Evolutionary conservation across 2,113 vertebrate genomes (phyloP).

Genomic region (Syrmaticus mikado): DNA sequence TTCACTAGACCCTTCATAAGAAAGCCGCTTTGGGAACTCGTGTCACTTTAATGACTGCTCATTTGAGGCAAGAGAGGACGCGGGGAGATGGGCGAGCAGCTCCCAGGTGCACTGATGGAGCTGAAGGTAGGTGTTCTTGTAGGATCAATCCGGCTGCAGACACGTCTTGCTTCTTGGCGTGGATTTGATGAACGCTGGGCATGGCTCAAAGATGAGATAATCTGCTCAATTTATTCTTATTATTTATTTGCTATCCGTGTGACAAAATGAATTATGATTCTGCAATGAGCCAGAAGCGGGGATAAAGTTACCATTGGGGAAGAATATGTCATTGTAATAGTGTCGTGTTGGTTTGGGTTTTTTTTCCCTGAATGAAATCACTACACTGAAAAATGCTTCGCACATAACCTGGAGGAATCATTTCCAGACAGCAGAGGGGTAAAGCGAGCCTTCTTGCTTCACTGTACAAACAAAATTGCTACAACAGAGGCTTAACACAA

Average conservation of each 20-base stretch:
- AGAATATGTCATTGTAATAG: slow-evolving; percentile 67
- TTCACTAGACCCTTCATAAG: neutral
- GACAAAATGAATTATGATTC: slow-evolving; percentile 69
- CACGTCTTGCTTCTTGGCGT: slow-evolving; percentile 33
- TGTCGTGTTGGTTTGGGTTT: neutral
- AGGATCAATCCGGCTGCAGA: slow-evolving; percentile 43
- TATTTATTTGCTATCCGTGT: slow-evolving; percentile 70
- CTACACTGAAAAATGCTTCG: neutral
- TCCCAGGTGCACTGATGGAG: slow-evolving; percentile 11
- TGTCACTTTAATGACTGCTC: slow-evolving; percentile 23
- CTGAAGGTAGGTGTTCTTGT: slow-evolving; percentile 29
- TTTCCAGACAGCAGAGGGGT: slow-evolving; percentile 52
- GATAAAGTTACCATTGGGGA: slow-evolving; percentile 66
- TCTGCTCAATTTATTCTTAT: slow-evolving; percentile 72
- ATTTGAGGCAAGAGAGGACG: slow-evolving; percentile 8
- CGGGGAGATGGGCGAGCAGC: neutral
- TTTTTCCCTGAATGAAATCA: slow-evolving; percentile 34
- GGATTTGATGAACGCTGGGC: slow-evolving; percentile 57
- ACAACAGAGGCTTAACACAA: slow-evolving; percentile 40
- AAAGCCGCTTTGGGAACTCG: neutral
- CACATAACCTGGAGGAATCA: slow-evolving; percentile 64
- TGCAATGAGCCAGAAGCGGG: slow-evolving; percentile 41
- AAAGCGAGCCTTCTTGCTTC: slow-evolving; percentile 62
- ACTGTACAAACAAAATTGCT: slow-evolving; percentile 66
- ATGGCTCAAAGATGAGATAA: slow-evolving; percentile 71